Percentiles rank a stretch among this genome's conserved stretches.
Conservation (phyloP, 2,113 vertebrate species). For the Cercopithecus mona region DNA sequence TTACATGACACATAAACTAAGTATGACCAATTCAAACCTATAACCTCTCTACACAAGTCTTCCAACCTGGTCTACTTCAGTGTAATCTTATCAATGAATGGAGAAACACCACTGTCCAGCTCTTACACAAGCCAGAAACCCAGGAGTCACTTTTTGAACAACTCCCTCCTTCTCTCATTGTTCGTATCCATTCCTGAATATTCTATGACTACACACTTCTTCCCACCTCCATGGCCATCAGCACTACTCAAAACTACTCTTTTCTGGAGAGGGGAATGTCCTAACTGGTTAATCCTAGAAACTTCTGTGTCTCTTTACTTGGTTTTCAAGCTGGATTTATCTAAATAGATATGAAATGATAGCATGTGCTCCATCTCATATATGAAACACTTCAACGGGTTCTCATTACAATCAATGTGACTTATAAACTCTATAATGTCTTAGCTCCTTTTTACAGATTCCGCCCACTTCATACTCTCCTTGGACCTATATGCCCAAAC, state of each 20-base stretch:
- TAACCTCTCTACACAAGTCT: neutral
- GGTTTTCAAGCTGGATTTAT: neutral
- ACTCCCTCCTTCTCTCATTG: neutral
- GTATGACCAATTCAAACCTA: neutral
- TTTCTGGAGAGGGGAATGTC: neutral
- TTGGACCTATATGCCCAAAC: neutral
- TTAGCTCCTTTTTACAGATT: neutral
- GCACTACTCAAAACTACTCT: neutral
- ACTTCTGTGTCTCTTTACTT: neutral
- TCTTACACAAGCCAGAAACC: neutral
- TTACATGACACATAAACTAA: neutral
- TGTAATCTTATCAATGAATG: neutral
- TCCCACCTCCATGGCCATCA: rapidly evolving
- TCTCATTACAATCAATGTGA: neutral
- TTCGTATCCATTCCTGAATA: neutral
- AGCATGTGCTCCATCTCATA: neutral
- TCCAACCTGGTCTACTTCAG: neutral
- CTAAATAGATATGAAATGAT: neutral
- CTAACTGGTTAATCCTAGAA: neutral
- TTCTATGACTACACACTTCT: rapidly evolving
- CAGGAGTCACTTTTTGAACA: neutral
- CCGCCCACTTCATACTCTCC: rapidly evolving
- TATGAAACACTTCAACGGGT: neutral
- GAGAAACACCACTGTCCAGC: neutral
- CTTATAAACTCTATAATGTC: neutral